Base-by-base conservation (phyloP, 2,888 invertebrate species). In the Pterostichus madidus region DNA sequence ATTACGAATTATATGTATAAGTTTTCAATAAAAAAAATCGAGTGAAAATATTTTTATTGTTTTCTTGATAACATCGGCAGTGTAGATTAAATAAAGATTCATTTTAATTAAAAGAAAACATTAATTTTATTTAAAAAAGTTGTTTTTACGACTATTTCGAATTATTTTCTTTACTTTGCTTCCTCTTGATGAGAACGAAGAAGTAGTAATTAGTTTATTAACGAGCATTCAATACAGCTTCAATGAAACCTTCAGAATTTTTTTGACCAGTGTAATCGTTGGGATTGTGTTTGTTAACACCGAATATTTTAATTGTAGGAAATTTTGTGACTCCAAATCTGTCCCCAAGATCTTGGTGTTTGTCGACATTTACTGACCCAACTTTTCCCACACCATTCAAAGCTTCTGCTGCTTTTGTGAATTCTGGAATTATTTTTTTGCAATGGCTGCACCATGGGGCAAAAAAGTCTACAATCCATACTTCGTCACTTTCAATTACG, bases 371-470 rank as follows among this genome's bases (percentile, higher is more conserved):
- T 0, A 99, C 94, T 5, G 97, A 97, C 71, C 98, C 99, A 5
- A 99, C 96, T 93, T 98, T 98, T 0, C 96, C 95, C 11, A 98
- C 92, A 83, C 99, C 99, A 93, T 98, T 98, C 0, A 99, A 91
- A 0, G 98, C 98, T 85, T 93, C 94, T 0, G 99, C 99, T 76
- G 97, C 95, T 91, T 99, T 99, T 84, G 95, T 94, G 91, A 98
- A 99, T 88, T 99, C 99, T 0, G 98, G 96, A 61, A 95, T 97
- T 59, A 99, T 91, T 84, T 93, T 93, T 89, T 98, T 94, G 90
- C 99, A 97, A 88, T 97, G 96, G 10, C 96, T 97, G 89, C 96
- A 99, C 99, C 99, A 99, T 0, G 98, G 98, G 0, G 99, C 99
- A 89, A 93, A 98, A 90, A 98, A 98, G 88, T 99, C 99, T 0